phyloP scores from a whole-genome alignment of 2,113 vertebrate species.

The Corythaeola cristata region DNA sequence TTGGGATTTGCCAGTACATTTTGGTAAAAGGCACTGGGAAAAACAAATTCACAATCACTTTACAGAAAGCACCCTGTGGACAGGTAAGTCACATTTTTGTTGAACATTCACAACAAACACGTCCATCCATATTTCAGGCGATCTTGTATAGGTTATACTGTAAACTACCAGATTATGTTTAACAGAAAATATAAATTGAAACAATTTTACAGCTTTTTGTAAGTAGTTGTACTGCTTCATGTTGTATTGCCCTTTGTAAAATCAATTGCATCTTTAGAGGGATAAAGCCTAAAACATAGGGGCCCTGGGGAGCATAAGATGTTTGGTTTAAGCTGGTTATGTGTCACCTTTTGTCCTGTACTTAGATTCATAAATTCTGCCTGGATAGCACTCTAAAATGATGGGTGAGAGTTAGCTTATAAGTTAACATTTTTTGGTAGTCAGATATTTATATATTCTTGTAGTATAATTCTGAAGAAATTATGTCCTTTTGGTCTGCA shows the following conservation, averaged over 20 bases:
- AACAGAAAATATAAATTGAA: neutral
- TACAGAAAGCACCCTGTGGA: slow-evolving; percentile 90
- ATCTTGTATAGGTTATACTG: neutral
- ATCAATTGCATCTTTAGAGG: neutral
- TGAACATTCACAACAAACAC: neutral
- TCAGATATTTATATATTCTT: neutral
- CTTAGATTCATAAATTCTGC: neutral
- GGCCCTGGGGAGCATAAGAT: rapidly evolving
- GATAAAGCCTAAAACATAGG: neutral
- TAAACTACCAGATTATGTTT: neutral
- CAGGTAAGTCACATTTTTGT: slow-evolving; percentile 77
- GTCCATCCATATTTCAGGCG: neutral
- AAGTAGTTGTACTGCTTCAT: neutral
- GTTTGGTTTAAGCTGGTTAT: neutral
- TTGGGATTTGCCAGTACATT: slow-evolving; percentile 93
- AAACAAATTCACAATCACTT: slow-evolving; percentile 89
- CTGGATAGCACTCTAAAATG: neutral
- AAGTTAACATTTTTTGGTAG: neutral
- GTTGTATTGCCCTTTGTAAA: neutral
- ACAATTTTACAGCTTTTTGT: neutral
- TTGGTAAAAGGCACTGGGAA: slow-evolving; percentile 89
- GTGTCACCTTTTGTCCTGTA: neutral
- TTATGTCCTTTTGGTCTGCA: neutral
- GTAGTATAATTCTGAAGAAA: neutral
- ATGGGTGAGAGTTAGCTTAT: neutral